Conservation (phyloP, 2,113 vertebrate species). For the Strix uralensis region DNA sequence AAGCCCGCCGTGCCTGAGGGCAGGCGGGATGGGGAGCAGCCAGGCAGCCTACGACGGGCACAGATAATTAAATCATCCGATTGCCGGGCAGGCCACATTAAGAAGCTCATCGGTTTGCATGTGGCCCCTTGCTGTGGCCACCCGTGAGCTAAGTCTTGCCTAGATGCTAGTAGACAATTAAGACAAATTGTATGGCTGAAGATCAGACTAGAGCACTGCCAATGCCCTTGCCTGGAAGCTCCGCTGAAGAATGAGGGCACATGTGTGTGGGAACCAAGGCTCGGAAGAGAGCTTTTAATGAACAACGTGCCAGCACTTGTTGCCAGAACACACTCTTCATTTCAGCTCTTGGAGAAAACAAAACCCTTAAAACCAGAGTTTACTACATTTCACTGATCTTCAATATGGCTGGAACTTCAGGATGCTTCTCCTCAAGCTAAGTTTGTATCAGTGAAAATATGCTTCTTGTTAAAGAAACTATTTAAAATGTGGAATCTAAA, state of each 20-base stretch:
- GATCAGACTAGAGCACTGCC: slow-evolving; percentile 66
- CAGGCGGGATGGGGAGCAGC: slow-evolving; percentile 68
- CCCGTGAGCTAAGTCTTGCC: slow-evolving; percentile 70
- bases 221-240: slow-evolving; percentile 69
- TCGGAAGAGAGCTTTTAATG: slow-evolving; percentile 67
- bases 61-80: slow-evolving; percentile 75
- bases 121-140: slow-evolving; percentile 70
- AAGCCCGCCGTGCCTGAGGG: slow-evolving; percentile 67
- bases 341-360: slow-evolving; percentile 75
- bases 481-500: slow-evolving; percentile 82
- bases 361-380: slow-evolving; percentile 78
- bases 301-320: slow-evolving; percentile 67
- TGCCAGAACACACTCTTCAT: slow-evolving; percentile 74
- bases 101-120: slow-evolving; percentile 68
- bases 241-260: slow-evolving; percentile 61
- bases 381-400: slow-evolving; percentile 77
- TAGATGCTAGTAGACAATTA: slow-evolving; percentile 63
- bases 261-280: slow-evolving; percentile 56
- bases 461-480: slow-evolving; percentile 81
- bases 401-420: slow-evolving; percentile 79
- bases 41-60: slow-evolving; percentile 70
- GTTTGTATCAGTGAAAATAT: slow-evolving; percentile 81
- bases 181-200: slow-evolving; percentile 72
- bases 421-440: slow-evolving; percentile 79
- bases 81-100: slow-evolving; percentile 70